Percentiles rank a stretch among this genome's conserved stretches.
phyloP scores from a whole-genome alignment of 1,140 invertebrate species.

The Thrips palmi region DNA sequence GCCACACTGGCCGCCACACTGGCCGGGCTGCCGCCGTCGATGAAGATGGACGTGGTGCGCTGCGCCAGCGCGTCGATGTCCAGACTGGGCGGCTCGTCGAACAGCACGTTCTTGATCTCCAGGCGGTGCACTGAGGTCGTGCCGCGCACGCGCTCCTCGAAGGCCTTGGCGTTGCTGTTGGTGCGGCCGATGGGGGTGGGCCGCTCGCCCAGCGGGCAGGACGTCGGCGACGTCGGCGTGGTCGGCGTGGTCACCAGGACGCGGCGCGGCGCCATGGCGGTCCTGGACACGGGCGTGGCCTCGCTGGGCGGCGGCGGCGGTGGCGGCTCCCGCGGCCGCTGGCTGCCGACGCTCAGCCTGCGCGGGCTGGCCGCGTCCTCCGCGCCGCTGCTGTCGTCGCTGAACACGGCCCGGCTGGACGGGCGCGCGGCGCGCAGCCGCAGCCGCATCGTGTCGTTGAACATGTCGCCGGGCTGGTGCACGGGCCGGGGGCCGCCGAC shows the following conservation, averaged over 20 bases:
- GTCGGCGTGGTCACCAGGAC: too few relatives aligned
- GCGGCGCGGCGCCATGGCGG: too few relatives aligned
- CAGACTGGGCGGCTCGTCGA: not conserved
- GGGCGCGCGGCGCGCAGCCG: slow-evolving; percentile 33
- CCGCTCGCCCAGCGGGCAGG: not conserved
- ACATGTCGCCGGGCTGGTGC: slow-evolving; percentile 26
- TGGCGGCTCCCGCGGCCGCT: slow-evolving; percentile 22
- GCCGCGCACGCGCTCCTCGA: too few relatives aligned
- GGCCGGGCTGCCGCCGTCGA: slow-evolving; percentile 6
- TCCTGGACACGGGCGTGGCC: slow-evolving; percentile 8
- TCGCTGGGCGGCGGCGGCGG: slow-evolving; percentile 20
- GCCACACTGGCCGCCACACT: slow-evolving; percentile 1
- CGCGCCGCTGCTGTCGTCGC: slow-evolving; percentile 8
- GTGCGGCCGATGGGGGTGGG: not conserved
- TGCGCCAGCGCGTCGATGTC: too few relatives aligned
- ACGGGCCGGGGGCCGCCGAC: too few relatives aligned
- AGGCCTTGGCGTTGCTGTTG: too few relatives aligned
- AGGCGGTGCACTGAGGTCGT: slow-evolving; percentile 3
- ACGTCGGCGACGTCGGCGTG: too few relatives aligned
- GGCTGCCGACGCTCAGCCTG: slow-evolving; percentile 17
- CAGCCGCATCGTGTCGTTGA: slow-evolving; percentile 60
- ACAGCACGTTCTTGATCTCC: slow-evolving; percentile 6
- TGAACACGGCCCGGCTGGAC: slow-evolving; percentile 10
- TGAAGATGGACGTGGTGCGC: slow-evolving; percentile 7
- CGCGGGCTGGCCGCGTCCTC: slow-evolving; percentile 5